Conservation (phyloP, 1,140 invertebrate genomes). For the Drosophila kanapiae region DNA sequence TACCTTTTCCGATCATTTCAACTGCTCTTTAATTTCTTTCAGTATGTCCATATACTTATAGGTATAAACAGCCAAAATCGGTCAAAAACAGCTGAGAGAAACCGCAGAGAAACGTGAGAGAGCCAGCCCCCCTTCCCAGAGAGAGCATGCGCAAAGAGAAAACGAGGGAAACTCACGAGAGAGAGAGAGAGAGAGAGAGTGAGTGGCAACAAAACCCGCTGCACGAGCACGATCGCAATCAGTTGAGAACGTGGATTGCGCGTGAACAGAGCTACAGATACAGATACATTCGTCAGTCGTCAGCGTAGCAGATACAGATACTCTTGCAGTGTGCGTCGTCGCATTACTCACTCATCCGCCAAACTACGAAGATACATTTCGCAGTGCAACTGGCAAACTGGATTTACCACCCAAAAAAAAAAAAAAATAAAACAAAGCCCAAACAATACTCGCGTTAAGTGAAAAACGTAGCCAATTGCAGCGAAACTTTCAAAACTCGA, state of each 20-base stretch:
- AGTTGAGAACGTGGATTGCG: conserved; percentile 75
- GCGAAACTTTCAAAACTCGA: conserved; percentile 72
- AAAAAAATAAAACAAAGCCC: conserved; percentile 26
- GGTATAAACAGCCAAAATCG: conserved; percentile 43
- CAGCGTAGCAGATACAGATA: conserved; percentile 25
- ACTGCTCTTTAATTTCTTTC: not conserved
- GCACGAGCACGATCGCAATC: conserved; percentile 69
- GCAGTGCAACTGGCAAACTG: conserved; percentile 57
- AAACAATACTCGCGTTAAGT: conserved; percentile 40
- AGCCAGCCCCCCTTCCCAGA: not conserved
- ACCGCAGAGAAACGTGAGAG: conserved; percentile 1
- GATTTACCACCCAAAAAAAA: conserved; percentile 47
- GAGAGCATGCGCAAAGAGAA: conserved; percentile 8
- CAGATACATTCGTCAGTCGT: conserved; percentile 4
- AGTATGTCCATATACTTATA: not conserved
- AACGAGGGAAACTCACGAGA: not conserved
- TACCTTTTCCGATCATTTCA: not conserved
- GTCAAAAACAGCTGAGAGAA: conserved; percentile 41
- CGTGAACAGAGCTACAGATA: conserved; percentile 57
- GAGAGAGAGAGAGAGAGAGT: not conserved
- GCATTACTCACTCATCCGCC: conserved; percentile 45
- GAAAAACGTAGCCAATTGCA: conserved; percentile 57
- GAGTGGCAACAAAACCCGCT: conserved; percentile 69
- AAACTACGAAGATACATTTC: conserved; percentile 57
- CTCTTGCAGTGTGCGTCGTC: conserved; percentile 20